Percentiles rank a stretch among this genome's conserved stretches.
These are phyloP conservation scores for Mayetiola destructor DNA, from an alignment of 2,888 invertebrate species.

Conservation along the genomic window DNA sequence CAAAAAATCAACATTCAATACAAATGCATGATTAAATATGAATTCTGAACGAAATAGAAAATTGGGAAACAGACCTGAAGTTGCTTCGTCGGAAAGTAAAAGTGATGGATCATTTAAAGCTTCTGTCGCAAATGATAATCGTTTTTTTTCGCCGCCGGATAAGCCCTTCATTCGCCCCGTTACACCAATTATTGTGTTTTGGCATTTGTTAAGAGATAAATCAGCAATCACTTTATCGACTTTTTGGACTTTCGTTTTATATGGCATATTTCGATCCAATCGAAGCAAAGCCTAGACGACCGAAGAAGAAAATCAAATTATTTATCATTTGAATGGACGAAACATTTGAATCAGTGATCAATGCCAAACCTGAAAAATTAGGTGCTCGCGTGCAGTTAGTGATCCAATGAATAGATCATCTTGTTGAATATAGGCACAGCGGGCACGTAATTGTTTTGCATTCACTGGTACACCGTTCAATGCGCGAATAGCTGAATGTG, in stretches of 20 bases:
- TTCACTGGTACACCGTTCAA: slow-evolving; percentile 66
- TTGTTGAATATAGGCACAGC: slow-evolving; percentile 87
- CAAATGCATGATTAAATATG: not conserved
- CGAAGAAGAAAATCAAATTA: not conserved
- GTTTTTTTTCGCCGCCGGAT: slow-evolving; percentile 91
- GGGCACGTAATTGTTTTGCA: slow-evolving; percentile 53
- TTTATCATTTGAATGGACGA: not conserved
- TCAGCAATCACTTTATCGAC: slow-evolving; percentile 79
- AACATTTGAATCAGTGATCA: not conserved
- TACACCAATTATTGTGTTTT: slow-evolving; percentile 78
- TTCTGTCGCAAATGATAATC: slow-evolving; percentile 93
- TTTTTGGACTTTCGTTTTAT: slow-evolving; percentile 55
- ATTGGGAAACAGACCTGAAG: slow-evolving; percentile 54
- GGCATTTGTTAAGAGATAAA: slow-evolving; percentile 75
- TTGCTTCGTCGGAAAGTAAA: slow-evolving; percentile 95
- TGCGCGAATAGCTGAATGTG: slow-evolving; percentile 39
- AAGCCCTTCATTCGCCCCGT: slow-evolving; percentile 80
- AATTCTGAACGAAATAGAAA: not conserved
- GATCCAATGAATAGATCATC: slow-evolving; percentile 86
- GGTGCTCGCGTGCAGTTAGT: slow-evolving; percentile 76
- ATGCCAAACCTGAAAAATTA: slow-evolving; percentile 63
- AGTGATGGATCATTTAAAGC: slow-evolving; percentile 87
- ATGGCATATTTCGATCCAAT: slow-evolving; percentile 65
- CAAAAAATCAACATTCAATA: not conserved
- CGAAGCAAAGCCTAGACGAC: slow-evolving; percentile 55